Conservation (phyloP, 2,888 invertebrate species). For the Acanthopleura granulata region DNA sequence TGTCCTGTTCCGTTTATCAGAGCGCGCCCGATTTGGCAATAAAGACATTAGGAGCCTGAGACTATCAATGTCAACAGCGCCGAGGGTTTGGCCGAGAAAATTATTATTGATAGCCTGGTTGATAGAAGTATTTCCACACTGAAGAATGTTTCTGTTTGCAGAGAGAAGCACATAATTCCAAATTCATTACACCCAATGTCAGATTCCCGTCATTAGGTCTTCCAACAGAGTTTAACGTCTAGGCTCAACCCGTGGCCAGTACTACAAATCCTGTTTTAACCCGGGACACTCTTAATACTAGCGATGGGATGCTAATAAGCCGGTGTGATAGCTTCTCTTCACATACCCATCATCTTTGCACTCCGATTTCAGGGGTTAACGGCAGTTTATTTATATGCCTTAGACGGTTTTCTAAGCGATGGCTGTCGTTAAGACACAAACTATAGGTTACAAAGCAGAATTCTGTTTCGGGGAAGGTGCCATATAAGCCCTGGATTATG, state of each 20-base stretch:
- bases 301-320: background rate
- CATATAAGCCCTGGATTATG: too few relatives aligned
- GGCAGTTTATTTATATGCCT: too few relatives aligned
- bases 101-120: conserved; percentile 11
- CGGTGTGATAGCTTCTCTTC: background rate
- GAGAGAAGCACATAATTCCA: conserved; percentile 10
- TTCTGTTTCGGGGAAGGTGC: too few relatives aligned
- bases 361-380: too few relatives aligned
- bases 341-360: background rate
- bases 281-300: background rate
- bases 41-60: background rate
- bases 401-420: too few relatives aligned
- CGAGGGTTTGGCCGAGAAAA: background rate
- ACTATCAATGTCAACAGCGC: background rate
- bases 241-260: background rate
- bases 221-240: background rate
- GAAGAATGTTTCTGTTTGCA: conserved; percentile 7
- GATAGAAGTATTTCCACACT: conserved; percentile 11
- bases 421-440: too few relatives aligned
- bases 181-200: conserved; percentile 3
- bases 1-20: conserved; percentile 11
- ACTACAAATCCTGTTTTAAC: conserved; percentile 6
- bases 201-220: background rate
- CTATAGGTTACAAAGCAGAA: too few relatives aligned
- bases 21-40: background rate